A percentile compares a stretch with the other conserved stretches of the same genome.
Evolutionary conservation across 2,888 invertebrate species (phyloP).

Genomic region (Drosophila falleni): DNA sequence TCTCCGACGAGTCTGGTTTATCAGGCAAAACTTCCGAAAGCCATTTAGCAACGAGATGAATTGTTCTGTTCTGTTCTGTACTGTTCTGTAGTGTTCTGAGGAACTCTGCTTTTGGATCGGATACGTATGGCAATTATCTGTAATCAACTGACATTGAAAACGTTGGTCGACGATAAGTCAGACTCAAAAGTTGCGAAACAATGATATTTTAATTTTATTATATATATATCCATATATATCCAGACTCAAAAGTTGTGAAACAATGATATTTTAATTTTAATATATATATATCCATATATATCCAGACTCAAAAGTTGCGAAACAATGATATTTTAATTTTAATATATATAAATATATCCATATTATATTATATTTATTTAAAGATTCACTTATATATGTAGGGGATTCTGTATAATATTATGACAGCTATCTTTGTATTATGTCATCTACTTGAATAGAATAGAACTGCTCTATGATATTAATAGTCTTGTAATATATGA

Average conservation of each 20-base stretch:
- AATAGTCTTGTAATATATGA: neutral
- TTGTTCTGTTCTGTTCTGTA: slow-evolving; percentile 15
- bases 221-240: neutral
- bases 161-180: slow-evolving; percentile 39
- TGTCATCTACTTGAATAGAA: slow-evolving; percentile 28
- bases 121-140: slow-evolving; percentile 46
- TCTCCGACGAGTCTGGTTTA: slow-evolving; percentile 26
- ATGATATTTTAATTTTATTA: neutral
- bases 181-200: slow-evolving; percentile 50
- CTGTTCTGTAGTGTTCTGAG: slow-evolving; percentile 19
- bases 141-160: slow-evolving; percentile 64
- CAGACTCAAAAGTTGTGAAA: slow-evolving; percentile 48
- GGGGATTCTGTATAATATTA: neutral
- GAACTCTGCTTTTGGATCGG: slow-evolving; percentile 25
- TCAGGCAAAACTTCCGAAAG: slow-evolving; percentile 56
- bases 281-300: too few relatives aligned
- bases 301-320: too few relatives aligned
- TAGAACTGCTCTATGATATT: slow-evolving; percentile 10
- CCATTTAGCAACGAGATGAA: slow-evolving; percentile 41
- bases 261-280: slow-evolving; percentile 7
- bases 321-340: too few relatives aligned
- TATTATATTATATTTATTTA: neutral
- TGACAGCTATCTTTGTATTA: slow-evolving; percentile 28
- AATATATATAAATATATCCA: neutral
- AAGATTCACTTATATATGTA: slow-evolving; percentile 1